Percentiles rank a stretch among this genome's conserved stretches.
Conservation (phyloP, 2,888 invertebrate genomes). For the Eueremaeus valkanovi region DNA sequence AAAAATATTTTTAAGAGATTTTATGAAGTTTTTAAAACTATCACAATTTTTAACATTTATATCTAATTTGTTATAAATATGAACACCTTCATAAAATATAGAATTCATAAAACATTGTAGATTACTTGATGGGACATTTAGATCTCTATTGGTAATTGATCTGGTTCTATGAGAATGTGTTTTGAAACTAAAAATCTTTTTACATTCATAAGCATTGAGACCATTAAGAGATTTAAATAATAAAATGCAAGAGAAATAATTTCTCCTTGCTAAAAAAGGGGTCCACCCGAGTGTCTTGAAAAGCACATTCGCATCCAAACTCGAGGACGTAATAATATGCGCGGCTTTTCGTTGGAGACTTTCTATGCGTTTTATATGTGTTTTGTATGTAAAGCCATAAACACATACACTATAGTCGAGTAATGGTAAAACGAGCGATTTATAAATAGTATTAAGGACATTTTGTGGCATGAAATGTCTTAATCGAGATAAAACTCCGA, state of each 20-base stretch:
- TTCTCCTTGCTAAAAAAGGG: neutral
- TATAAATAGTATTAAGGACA: neutral
- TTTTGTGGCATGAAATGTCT: neutral
- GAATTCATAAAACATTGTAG: no score
- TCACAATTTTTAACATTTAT: no score
- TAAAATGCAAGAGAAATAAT: neutral
- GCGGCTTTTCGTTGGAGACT: neutral
- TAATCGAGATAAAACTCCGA: neutral
- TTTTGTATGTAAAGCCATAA: neutral
- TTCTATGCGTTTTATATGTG: neutral
- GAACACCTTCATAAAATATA: no score
- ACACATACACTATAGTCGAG: neutral
- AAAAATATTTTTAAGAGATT: no score
- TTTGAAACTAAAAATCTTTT: no score
- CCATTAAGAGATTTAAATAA: neutral
- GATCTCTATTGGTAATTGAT: no score
- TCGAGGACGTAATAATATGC: neutral
- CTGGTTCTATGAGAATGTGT: no score
- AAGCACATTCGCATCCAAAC: neutral
- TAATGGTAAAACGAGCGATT: neutral
- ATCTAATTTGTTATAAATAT: no score
- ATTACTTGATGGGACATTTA: no score
- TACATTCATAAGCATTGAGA: no score
- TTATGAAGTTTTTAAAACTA: no score
- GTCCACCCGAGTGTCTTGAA: neutral